Base-by-base conservation (phyloP, 35 echinoderm and acorn worm species). In the Apostichopus parvimensis region DNA sequence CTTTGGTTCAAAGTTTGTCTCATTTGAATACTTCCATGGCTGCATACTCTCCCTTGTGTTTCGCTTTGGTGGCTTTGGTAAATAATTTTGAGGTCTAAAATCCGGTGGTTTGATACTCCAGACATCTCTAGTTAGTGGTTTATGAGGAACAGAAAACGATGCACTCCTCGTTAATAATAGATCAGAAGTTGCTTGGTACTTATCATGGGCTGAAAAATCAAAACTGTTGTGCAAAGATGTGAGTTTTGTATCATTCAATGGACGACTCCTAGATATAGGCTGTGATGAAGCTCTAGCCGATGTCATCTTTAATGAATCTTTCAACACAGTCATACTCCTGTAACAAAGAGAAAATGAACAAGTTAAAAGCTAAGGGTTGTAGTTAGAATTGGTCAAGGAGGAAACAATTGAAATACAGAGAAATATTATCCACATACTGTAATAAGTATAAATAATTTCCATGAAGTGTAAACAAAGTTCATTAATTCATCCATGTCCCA, bases 41-140 rank as follows among this genome's bases (percentile, higher is more conserved):
- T 94, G 90, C 96, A 98, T 98, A 14, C 94, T 94, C 9, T 95
- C 94, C 20, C 90, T 45, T 26, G 94, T 92, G 80, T 98, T 98
- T 62, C 96, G 62, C 60, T 98, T 98, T 5, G 96, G 96, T 17
- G 96, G 96, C 53, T 93, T 94, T 0, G 96, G 92, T 55, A 93
- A 64, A 64, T 95, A 98, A 13, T 77, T 88, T 59, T 98, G 96
- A 20, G 95, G 96, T 56, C 94, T 79, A 64, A 98, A 98, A 53
- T 98, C 94, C 1, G 96, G 94, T 57, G 96, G 96, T 56, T 91
- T 91, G 12, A 87, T 54, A 54, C 90, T 89, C 96, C 96, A 98
- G n/a, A 98, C 93, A 56, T 95, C 93, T 6, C 86, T 66, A 24
- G 20, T 14, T 24, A 54, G 7, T 70, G 56, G 14, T 20, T 25